Conservation (phyloP, 2,113 vertebrate species). For the Malurus melanocephalus region DNA sequence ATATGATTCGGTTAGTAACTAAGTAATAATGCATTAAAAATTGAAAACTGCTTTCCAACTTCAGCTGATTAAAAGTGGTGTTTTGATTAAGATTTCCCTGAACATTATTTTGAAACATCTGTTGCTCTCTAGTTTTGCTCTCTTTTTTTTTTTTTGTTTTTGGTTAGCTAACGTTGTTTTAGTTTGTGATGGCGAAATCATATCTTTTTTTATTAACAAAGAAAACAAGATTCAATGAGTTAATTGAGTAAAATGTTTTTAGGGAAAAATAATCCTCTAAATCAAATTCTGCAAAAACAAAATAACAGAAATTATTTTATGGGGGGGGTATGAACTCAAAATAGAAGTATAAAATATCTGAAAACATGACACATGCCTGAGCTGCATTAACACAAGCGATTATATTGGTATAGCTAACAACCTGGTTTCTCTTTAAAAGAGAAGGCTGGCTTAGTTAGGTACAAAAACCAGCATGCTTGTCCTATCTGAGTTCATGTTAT, state of each 20-base stretch:
- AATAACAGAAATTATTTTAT: neutral
- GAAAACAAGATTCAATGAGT: neutral
- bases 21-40: neutral
- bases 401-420: neutral
- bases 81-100: neutral
- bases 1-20: neutral
- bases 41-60: neutral
- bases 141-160: neutral
- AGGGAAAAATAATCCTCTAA: neutral
- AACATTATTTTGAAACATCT: neutral
- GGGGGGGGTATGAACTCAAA: neutral
- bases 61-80: neutral
- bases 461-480: neutral
- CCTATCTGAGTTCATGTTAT: fast-evolving
- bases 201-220: neutral
- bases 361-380: neutral
- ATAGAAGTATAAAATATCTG: neutral
- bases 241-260: neutral
- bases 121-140: neutral
- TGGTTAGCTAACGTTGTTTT: neutral
- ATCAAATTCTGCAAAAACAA: neutral
- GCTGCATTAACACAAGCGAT: neutral
- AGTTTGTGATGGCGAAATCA: neutral
- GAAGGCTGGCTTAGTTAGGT: neutral
- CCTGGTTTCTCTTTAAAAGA: neutral